phyloP scores from a whole-genome alignment of 2,888 invertebrate species.

The Agrotis ipsilon region DNA sequence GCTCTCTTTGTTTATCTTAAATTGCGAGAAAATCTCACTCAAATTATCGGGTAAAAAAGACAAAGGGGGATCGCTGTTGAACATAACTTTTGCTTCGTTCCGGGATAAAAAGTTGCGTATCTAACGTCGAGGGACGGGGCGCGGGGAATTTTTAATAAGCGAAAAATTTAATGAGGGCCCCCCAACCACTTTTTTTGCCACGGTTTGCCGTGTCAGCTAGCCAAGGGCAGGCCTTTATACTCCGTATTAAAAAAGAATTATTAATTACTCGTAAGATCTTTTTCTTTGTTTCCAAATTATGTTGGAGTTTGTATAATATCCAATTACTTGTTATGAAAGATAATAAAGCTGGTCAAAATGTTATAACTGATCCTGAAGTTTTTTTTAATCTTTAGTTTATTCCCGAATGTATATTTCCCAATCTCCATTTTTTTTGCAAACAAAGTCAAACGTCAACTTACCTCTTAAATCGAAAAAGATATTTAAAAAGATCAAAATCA shows the following conservation, averaged over 20 bases:
- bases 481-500: not conserved
- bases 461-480: not conserved
- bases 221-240: conserved; percentile 72
- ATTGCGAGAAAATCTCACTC: conserved; percentile 91
- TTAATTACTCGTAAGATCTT: conserved; percentile 69
- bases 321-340: conserved; percentile 46
- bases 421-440: not conserved
- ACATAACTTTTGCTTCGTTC: conserved; percentile 88
- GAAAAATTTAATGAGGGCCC: conserved; percentile 90
- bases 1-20: conserved; percentile 91
- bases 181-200: conserved; percentile 81
- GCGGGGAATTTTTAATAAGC: conserved; percentile 91
- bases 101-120: conserved; percentile 88
- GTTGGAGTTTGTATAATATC: conserved; percentile 39
- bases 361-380: not conserved
- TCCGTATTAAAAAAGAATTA: conserved; percentile 72
- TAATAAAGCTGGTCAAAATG: conserved; percentile 3
- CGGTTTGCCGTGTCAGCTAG: conserved; percentile 82
- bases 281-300: conserved; percentile 56
- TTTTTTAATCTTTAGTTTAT: not conserved
- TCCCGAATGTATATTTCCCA: not conserved
- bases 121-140: conserved; percentile 84
- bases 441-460: not conserved
- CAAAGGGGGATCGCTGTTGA: conserved; percentile 86
- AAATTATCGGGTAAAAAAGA: conserved; percentile 90